Conservation (phyloP, 2,888 invertebrate genomes). For the Acutogordius australiensis region DNA sequence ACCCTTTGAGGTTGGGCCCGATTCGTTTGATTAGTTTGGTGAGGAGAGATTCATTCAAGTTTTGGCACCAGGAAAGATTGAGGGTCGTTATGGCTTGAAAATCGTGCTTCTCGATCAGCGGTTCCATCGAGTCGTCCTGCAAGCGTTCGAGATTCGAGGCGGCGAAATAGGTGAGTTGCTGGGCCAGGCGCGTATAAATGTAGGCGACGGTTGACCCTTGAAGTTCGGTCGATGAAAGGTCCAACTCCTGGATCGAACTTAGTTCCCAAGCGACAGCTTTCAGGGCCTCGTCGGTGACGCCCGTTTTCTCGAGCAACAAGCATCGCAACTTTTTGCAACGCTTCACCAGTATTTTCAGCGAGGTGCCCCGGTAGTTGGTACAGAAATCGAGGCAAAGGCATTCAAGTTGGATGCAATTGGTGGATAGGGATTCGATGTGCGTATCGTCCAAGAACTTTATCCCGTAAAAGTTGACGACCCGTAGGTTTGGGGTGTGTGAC, state of each 20-base stretch:
- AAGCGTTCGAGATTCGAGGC: background rate
- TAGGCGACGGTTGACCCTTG: slow-evolving; percentile 29
- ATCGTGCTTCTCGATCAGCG: background rate
- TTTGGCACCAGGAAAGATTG: slow-evolving; percentile 8
- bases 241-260: slow-evolving; percentile 56
- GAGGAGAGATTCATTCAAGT: background rate
- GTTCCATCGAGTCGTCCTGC: background rate
- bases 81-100: background rate
- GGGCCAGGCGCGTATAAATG: background rate
- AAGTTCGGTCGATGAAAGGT: slow-evolving; percentile 81
- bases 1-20: background rate
- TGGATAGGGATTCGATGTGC: slow-evolving; percentile 69
- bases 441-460: slow-evolving; percentile 43
- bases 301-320: slow-evolving; percentile 79
- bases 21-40: background rate
- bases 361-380: slow-evolving; percentile 74
- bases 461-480: slow-evolving; percentile 53
- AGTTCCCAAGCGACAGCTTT: slow-evolving; percentile 96
- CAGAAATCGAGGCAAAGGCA: slow-evolving; percentile 89
- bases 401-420: slow-evolving; percentile 40
- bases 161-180: background rate
- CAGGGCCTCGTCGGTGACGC: slow-evolving; percentile 68
- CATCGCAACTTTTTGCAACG: slow-evolving; percentile 65
- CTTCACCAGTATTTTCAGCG: slow-evolving; percentile 67
- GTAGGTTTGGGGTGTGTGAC: slow-evolving; percentile 77